Conservation (phyloP, 2,888 invertebrate genomes). For the Acanthosepion pharaonis region DNA sequence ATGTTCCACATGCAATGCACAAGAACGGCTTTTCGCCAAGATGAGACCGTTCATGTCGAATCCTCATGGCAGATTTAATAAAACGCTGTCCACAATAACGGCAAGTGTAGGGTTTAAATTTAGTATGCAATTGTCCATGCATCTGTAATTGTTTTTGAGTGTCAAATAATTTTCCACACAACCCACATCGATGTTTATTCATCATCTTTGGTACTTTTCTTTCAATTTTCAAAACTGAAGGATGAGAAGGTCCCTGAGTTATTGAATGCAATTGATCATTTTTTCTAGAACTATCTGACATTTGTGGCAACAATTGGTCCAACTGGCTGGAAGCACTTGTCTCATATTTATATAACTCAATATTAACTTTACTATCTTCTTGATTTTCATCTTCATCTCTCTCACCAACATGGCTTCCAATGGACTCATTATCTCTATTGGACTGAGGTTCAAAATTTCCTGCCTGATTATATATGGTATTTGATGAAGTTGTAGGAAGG, state of each 20-base stretch:
- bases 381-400: not conserved
- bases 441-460: constrained; percentile 42
- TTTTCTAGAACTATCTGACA: constrained; percentile 34
- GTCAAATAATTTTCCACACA: constrained; percentile 63
- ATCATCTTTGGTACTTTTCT: constrained; percentile 45
- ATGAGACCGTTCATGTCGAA: constrained; percentile 63
- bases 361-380: not conserved
- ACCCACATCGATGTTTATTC: constrained; percentile 55
- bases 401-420: not conserved
- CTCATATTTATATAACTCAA: constrained; percentile 1
- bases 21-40: constrained; percentile 55
- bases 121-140: constrained; percentile 64
- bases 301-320: constrained; percentile 44
- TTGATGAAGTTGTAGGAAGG: not conserved
- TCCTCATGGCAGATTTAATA: constrained; percentile 60
- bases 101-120: constrained; percentile 65
- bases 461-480: constrained; percentile 40
- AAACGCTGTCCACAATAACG: constrained; percentile 65
- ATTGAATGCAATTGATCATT: not conserved
- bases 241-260: constrained; percentile 45
- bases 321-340: constrained; percentile 16
- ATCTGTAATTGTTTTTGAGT: constrained; percentile 60
- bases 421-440: constrained; percentile 33
- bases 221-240: constrained; percentile 46
- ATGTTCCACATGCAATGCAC: constrained; percentile 64